Evolutionary conservation across 2,888 invertebrate genomes (phyloP).

Genomic region (Drosophila mimica): DNA sequence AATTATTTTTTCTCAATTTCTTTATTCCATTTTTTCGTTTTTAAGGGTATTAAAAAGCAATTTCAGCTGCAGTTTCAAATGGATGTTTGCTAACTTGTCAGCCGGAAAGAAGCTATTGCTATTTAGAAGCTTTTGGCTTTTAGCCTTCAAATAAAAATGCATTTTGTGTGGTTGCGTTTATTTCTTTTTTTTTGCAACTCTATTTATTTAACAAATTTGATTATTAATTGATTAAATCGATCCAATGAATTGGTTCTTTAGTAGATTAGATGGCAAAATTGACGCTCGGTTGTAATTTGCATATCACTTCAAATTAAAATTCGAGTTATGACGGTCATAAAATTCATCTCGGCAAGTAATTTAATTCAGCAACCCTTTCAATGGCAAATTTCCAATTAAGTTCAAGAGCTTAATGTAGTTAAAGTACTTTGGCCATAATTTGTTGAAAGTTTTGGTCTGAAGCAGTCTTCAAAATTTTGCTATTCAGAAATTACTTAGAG

Average conservation of each 20-base stretch:
- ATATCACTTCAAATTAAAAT: constrained; percentile 18
- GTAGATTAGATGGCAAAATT: background rate
- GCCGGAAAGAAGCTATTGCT: background rate
- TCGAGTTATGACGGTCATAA: constrained; percentile 26
- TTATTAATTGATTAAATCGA: background rate
- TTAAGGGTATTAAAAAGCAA: background rate
- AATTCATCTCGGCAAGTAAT: constrained; percentile 42
- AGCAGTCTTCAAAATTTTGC: constrained; percentile 29
- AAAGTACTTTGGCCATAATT: constrained; percentile 48
- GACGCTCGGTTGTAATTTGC: background rate
- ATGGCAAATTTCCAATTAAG: constrained; percentile 44
- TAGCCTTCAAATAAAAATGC: background rate
- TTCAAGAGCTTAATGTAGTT: constrained; percentile 45
- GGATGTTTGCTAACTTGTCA: background rate
- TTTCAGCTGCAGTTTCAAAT: background rate
- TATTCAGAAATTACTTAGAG: constrained; percentile 39
- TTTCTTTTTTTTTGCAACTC: background rate
- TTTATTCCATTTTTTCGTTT: background rate
- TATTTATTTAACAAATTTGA: background rate
- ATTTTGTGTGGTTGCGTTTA: background rate
- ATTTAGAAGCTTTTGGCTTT: background rate
- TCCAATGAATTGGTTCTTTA: constrained; percentile 1
- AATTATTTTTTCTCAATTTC: background rate
- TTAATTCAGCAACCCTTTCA: constrained; percentile 43
- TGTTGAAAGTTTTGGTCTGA: constrained; percentile 13